Evolutionary conservation across 2,888 invertebrate species (phyloP).

Genomic region (Megastigmus dorsalis): DNA sequence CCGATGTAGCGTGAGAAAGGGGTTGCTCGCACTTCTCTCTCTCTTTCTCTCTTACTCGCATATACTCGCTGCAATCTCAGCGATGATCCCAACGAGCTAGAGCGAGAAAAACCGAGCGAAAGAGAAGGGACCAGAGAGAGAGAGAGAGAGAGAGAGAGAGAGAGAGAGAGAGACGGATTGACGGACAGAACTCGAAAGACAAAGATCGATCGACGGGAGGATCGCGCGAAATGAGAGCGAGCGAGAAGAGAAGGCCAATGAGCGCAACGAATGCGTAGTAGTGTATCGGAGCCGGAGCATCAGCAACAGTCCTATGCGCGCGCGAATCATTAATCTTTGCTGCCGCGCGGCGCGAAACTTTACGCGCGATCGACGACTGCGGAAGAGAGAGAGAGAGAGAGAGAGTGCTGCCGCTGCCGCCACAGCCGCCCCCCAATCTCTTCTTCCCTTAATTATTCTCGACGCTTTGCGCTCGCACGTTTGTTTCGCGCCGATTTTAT

Average conservation of each 20-base stretch:
- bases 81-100: no score
- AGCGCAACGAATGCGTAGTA: no score
- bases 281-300: slow-evolving; percentile 1
- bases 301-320: neutral
- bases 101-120: neutral
- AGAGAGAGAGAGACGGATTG: slow-evolving; percentile 53
- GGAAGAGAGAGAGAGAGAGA: no score
- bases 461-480: slow-evolving; percentile 15
- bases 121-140: slow-evolving; percentile 46
- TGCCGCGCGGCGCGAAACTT: slow-evolving; percentile 50
- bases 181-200: slow-evolving; percentile 47
- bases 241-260: slow-evolving; percentile 2
- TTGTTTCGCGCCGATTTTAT: slow-evolving; percentile 42
- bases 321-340: slow-evolving; percentile 53
- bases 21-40: slow-evolving; percentile 52
- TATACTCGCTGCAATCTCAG: no score
- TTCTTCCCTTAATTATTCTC: slow-evolving; percentile 51
- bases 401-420: neutral
- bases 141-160: slow-evolving; percentile 30
- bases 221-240: slow-evolving; percentile 51
- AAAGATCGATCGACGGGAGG: slow-evolving; percentile 56
- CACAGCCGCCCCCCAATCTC: neutral
- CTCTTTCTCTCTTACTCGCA: slow-evolving; percentile 31
- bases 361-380: slow-evolving; percentile 45
- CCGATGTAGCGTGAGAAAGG: slow-evolving; percentile 63